Evolutionary conservation across 1,140 invertebrate species (phyloP).

Genomic region (Danaus plexippus): DNA sequence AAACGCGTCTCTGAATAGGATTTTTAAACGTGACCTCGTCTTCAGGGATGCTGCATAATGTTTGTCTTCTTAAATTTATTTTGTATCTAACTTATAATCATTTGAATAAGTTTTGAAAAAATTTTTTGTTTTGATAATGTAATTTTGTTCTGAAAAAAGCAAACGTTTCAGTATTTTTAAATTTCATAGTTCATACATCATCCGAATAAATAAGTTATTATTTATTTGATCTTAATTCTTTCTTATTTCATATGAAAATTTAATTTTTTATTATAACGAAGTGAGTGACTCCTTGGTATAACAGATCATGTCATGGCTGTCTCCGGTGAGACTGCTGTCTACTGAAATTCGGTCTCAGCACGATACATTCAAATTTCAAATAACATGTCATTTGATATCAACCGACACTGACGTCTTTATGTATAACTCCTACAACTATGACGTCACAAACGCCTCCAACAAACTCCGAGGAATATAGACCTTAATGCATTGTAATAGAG

Average conservation of each 20-base stretch:
- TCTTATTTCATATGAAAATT: too few relatives aligned
- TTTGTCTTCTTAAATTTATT: too few relatives aligned
- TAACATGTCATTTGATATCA: constrained; percentile 56
- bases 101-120: too few relatives aligned
- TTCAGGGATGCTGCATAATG: not conserved
- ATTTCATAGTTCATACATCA: too few relatives aligned
- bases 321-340: constrained; percentile 22
- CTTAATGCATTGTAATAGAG: constrained; percentile 15
- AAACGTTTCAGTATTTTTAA: too few relatives aligned
- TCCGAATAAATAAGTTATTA: too few relatives aligned
- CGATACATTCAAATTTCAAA: constrained; percentile 57
- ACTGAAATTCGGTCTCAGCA: constrained; percentile 58
- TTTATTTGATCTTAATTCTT: too few relatives aligned
- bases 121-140: not conserved
- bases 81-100: too few relatives aligned
- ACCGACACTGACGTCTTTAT: constrained; percentile 57
- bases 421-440: constrained; percentile 17
- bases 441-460: constrained; percentile 14
- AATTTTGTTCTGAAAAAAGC: not conserved
- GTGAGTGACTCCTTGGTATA: constrained; percentile 3
- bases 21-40: constrained; percentile 9
- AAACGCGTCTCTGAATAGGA: constrained; percentile 14
- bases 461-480: constrained; percentile 9
- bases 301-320: constrained; percentile 17
- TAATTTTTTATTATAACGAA: too few relatives aligned